These are phyloP conservation scores for Bungarus multicinctus DNA, from an alignment of 2,113 vertebrate species.

Conservation along the genomic window DNA sequence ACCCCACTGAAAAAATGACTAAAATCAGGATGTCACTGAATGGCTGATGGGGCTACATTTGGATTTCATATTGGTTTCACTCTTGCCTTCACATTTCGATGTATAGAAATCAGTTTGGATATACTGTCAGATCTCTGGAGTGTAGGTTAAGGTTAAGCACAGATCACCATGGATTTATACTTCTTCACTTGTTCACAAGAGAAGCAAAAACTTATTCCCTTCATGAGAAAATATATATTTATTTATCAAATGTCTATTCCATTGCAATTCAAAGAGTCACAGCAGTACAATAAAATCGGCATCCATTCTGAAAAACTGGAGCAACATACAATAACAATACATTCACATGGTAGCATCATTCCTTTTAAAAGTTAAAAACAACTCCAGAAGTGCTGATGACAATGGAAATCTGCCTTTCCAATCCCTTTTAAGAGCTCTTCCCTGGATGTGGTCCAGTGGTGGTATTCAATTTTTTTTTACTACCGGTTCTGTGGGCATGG, in stretches of 20 bases:
- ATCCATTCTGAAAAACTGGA: not conserved
- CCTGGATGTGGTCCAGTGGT: not conserved
- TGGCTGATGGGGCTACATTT: not conserved
- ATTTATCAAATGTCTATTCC: not conserved
- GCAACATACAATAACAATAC: not conserved
- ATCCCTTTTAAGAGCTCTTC: not conserved
- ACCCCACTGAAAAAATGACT: not conserved
- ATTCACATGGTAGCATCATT: not conserved
- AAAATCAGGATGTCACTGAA: not conserved
- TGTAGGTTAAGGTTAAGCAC: not conserved
- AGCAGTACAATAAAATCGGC: not conserved
- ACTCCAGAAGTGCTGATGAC: not conserved
- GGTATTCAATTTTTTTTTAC: too few relatives aligned
- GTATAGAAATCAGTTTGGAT: not conserved
- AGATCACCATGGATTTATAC: not conserved
- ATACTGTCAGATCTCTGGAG: not conserved
- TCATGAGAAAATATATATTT: not conserved
- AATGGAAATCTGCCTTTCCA: not conserved
- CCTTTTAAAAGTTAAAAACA: not conserved
- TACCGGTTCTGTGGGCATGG: too few relatives aligned
- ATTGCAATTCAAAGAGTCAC: not conserved
- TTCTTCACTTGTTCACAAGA: not conserved
- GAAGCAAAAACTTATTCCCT: not conserved
- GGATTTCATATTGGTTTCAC: not conserved
- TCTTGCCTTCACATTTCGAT: not conserved